A percentile compares a stretch with the other conserved stretches of the same genome.
Evolutionary conservation across 2,797 vertebrate species (phyloP).

Genomic region (Anableps anableps): DNA sequence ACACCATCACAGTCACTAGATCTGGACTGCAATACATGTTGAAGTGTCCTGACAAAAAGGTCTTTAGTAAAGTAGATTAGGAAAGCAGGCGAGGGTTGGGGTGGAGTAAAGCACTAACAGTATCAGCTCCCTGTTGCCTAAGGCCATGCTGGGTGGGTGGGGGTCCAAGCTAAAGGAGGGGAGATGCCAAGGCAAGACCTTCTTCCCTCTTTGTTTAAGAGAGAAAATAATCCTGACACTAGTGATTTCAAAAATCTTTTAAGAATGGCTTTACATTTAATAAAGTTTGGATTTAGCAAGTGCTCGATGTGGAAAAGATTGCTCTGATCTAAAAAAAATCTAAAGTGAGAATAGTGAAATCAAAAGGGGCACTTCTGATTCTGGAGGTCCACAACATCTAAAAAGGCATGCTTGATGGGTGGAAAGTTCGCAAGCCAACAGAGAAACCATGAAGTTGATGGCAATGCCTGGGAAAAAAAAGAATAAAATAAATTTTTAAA

Average conservation of each 20-base stretch:
- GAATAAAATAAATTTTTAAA: slow-evolving; percentile 24
- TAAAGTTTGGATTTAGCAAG: slow-evolving; percentile 33
- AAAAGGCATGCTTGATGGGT: slow-evolving; percentile 77
- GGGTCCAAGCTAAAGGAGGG: slow-evolving; percentile 60
- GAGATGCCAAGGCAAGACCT: slow-evolving; percentile 76
- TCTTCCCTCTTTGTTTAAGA: background rate
- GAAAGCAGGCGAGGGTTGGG: slow-evolving; percentile 45
- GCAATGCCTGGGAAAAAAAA: slow-evolving; percentile 43
- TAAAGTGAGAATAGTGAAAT: slow-evolving; percentile 64
- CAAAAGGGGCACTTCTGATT: slow-evolving; percentile 65
- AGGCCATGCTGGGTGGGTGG: slow-evolving; percentile 61
- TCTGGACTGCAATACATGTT: slow-evolving; percentile 50
- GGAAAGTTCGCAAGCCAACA: slow-evolving; percentile 54
- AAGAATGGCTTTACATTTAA: slow-evolving; percentile 24
- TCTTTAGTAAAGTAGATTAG: slow-evolving; percentile 48
- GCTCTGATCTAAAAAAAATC: slow-evolving; percentile 43
- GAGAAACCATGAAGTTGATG: slow-evolving; percentile 45
- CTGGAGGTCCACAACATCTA: slow-evolving; percentile 69
- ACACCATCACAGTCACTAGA: slow-evolving; percentile 64
- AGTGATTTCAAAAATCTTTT: slow-evolving; percentile 33
- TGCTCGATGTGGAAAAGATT: slow-evolving; percentile 1
- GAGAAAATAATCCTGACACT: slow-evolving; percentile 39
- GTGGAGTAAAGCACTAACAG: slow-evolving; percentile 46
- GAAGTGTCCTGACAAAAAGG: slow-evolving; percentile 59
- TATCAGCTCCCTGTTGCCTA: slow-evolving; percentile 67